Evolutionary conservation across 1,140 invertebrate genomes (phyloP), one percentile per base, ranked within the genome.

Genomic region (Druon quercuslanigerum): DNA sequence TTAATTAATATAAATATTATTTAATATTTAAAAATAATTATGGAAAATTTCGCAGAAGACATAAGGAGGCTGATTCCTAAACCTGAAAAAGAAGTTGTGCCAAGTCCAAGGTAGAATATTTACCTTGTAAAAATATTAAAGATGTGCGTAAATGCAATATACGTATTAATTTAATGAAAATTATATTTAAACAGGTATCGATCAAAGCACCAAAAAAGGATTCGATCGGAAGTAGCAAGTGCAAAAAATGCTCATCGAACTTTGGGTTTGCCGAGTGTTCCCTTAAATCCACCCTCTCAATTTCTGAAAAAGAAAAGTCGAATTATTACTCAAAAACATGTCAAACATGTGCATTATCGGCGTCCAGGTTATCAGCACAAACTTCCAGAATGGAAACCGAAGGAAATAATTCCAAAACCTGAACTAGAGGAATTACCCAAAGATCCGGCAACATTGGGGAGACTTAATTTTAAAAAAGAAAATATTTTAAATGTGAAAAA

Each of bases 241-340:
- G 83, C 52, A 46, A 84, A 83, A 83, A 85, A 76, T 74, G 79
- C 60, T 76, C 92, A 92, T 78, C 91, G 92, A 71, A 93, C 93
- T 6, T 93, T 95, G 88, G 94, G 94, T 4, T 92, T 92, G 75
- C 92, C 94, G 3, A 91, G 92, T 79, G 90, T 92, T 12, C 92
- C 92, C 9, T 73, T 93, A 0, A 91, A 92, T 78, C 85, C 91
- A 51, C 94, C 94, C 0, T 89, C 89, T 0, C 83, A 93, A 16
- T 95, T 92, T 85, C 81, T 95, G 33, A 93, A 92, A 79, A 94
- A 94, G 84, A 92, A 92, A 14, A 77, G 54, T 4, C 25, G 75
- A 12, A 16, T 40, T 19, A 50, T 51, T 19, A 20, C 57, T 17
- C 70, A 80, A 75, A 70, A 17, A 17, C 33, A 78, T 33, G 60